Evolutionary conservation across 2,888 invertebrate species (phyloP), one percentile per base, ranked within the genome.

Genomic region (Oligia latruncula): DNA sequence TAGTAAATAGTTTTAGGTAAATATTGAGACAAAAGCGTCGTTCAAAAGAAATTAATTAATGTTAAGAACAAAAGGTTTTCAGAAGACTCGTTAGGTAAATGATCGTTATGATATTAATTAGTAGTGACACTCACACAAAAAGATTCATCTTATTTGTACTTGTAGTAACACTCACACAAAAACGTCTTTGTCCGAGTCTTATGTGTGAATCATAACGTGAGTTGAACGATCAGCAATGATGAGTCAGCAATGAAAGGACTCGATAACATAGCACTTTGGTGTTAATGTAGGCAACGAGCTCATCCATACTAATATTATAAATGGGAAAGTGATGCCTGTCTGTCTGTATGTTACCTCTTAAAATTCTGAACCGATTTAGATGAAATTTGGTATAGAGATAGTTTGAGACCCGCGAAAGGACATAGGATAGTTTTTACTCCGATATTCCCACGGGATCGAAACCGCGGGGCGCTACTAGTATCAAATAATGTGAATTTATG

Each of bases 221-320:
- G 74, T 78, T 62, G 35, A 77, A 73, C 73, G 71, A 78, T 78
- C 75, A 77, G 29, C 55, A 71, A 83, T 77, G 71, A 83, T 84
- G 74, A 74, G n/a, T 74, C 81, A 77, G 43, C 60, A 52, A 49
- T 43, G 49, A 68, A 81, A 60, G 43, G 58, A 71, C 23, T 66
- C 17, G 43, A 79, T 78, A 70, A 77, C 49, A 49, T 15, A 68
- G 0, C 23, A 40, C 55, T 70, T 49, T 55, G 17, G 23, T 62
- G 29, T 67, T 11, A 52, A 82, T 46, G n/a, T 15, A 23, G 9
- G 40, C 40, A 46, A 76, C 29, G 8, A 66, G 8, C 70, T 35
- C 43, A 2, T 55, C 4, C 40, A 40, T 40, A 40, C 40, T 40
- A 40, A 40, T 40, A 40, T 40, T 40, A 40, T 40, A 40, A 40